These are phyloP conservation scores for Sylvilagus bachmani DNA, from an alignment of 2,113 vertebrate genomes.

Conservation along the genomic window DNA sequence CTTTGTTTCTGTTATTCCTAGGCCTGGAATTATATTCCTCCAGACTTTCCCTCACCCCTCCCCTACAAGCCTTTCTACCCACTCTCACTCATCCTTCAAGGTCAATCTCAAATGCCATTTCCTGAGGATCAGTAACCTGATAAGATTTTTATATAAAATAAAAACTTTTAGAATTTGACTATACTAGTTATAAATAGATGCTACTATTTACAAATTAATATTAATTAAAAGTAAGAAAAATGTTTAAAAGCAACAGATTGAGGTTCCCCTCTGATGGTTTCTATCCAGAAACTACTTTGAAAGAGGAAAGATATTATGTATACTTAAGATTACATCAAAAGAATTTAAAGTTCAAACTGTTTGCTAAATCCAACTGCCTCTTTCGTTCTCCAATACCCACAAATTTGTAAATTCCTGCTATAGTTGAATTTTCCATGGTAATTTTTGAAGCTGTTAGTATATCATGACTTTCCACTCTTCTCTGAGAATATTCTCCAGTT, in stretches of 20 bases:
- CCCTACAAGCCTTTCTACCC: not conserved
- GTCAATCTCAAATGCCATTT: not conserved
- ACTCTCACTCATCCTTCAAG: not conserved
- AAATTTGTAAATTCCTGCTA: slow-evolving; percentile 47
- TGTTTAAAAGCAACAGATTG: not conserved
- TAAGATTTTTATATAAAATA: not conserved
- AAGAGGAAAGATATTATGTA: not conserved
- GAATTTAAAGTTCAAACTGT: slow-evolving; percentile 40
- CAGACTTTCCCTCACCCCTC: not conserved
- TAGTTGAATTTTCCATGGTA: slow-evolving; percentile 58
- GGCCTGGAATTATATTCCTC: not conserved
- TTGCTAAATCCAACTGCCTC: slow-evolving; percentile 19
- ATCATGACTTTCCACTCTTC: slow-evolving; percentile 23
- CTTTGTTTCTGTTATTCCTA: not conserved
- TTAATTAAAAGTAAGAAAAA: slow-evolving; percentile 33
- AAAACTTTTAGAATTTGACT: too few species aligned
- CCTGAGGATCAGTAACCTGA: not conserved
- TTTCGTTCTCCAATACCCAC: slow-evolving; percentile 20
- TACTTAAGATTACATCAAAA: slow-evolving; percentile 53
- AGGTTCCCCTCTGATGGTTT: not conserved
- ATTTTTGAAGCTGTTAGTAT: slow-evolving; percentile 56
- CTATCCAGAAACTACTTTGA: slow-evolving; percentile 4
- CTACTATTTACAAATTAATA: not conserved
- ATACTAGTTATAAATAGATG: not conserved
- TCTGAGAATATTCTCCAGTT: slow-evolving; percentile 44